Base-by-base conservation (phyloP, 23 tunicate species). In the Pegea sp. region DNA sequence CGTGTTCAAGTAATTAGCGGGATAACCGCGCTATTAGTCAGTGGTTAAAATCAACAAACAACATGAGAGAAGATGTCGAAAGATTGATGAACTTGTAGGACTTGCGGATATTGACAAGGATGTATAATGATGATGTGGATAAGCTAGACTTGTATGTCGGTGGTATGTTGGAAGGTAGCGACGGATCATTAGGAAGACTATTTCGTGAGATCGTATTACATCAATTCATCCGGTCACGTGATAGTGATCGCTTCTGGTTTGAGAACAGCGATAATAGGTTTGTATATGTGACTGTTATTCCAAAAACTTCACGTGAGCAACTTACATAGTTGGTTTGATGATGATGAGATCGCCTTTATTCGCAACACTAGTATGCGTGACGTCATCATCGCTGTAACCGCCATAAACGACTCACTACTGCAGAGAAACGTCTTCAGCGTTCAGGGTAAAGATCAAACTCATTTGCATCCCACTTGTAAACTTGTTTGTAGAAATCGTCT, bases 181-280 rank as follows among this genome's bases (percentile, higher is more conserved):
- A 29, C 54, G 50, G 42, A 1, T 44, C 60, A 24, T 8, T 38
- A 11, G 80, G 74, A 0, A 38, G 29, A 5, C 53, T 84, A 11
- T 84, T 84, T 30, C 49, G 62, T 11, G 26, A 32, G 7, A 68
- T 74, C 19, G 74, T 84, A 16, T 33, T 5, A 49, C 67, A 84
- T 29, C 95, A 84, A 31, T 67, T 84, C 33, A n/a, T 30, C 21
- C 50, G 95, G 52, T 57, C 73, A 20, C 53, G 95, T 43, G 70
- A 68, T 42, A 73, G 84, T 60, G 95, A 84, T 53, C 62, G 95
- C 49, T 84, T 61, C 46, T 84, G 95, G 95, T 84, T 84, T 33
- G 95, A 84, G 58, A 84, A 74, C 52, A 6, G n/a, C 1, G 60
- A 68, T 57, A 71, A 63, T 20, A 54, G 69, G 84, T 84, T 18